phyloP scores from a whole-genome alignment of 2,113 vertebrate species.

The Anarhynchus alexandrinus region DNA sequence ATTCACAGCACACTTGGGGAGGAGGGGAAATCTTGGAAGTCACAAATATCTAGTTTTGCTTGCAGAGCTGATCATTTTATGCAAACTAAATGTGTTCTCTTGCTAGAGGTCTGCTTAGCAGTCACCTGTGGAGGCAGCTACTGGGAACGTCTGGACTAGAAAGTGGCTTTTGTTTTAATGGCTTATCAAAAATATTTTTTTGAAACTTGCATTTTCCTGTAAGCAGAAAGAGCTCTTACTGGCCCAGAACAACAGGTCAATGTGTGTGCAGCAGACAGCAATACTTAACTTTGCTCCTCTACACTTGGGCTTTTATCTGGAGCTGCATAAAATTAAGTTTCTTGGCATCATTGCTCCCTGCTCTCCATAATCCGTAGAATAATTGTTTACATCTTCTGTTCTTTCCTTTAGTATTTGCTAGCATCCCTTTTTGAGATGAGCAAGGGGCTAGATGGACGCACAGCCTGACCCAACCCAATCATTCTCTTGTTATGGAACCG shows the following conservation, averaged over 20 bases:
- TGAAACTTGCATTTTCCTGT: not conserved
- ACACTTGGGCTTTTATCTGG: not conserved
- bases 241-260: slow-evolving; percentile 5
- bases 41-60: not conserved
- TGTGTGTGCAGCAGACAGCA: not conserved
- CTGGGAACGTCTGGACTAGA: not conserved
- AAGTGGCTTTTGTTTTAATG: slow-evolving; percentile 47
- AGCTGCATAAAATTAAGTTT: not conserved
- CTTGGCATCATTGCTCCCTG: not conserved
- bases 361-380: not conserved
- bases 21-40: not conserved
- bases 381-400: not conserved
- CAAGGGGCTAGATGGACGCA: not conserved
- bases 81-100: slow-evolving; percentile 6
- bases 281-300: not conserved
- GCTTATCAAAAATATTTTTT: slow-evolving; percentile 6
- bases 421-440: not conserved
- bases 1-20: not conserved
- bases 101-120: slow-evolving; percentile 17
- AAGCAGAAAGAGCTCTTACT: not conserved
- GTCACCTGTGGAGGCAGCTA: slow-evolving; percentile 54
- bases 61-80: not conserved
- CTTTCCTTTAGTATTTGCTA: not conserved
- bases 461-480: not conserved
- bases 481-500: not conserved